Conservation (phyloP, 2,888 invertebrate species). For the Nasonia oneida region DNA sequence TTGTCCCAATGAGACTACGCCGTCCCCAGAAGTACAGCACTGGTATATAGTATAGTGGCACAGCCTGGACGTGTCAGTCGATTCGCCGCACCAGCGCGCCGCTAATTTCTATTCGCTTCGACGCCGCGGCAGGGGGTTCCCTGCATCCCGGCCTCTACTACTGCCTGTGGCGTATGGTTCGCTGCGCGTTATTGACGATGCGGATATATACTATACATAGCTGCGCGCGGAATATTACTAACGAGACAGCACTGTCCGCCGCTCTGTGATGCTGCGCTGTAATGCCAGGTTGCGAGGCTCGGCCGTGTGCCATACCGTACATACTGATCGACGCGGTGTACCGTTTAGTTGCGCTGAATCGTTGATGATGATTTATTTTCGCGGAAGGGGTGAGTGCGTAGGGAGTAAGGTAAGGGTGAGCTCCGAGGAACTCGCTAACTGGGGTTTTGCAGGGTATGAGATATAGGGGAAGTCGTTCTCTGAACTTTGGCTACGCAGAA, state of each 20-base stretch:
- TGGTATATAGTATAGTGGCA: background rate
- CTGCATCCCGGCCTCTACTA: background rate
- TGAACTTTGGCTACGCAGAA: background rate
- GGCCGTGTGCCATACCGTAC: background rate
- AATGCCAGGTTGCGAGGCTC: background rate
- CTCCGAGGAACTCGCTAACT: background rate
- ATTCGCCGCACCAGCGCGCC: constrained; percentile 43
- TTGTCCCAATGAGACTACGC: background rate
- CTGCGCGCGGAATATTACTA: constrained; percentile 46
- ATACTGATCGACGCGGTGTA: background rate
- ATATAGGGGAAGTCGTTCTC: background rate
- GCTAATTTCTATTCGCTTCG: constrained; percentile 59
- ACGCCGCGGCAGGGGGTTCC: background rate
- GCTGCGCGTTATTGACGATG: constrained; percentile 36
- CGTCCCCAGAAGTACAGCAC: background rate
- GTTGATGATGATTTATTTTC: background rate
- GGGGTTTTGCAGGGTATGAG: background rate
- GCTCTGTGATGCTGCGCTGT: constrained; percentile 6
- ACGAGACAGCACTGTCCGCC: constrained; percentile 40
- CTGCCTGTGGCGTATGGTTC: background rate
- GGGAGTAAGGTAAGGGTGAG: no score
- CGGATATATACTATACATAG: background rate
- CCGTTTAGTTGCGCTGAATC: background rate
- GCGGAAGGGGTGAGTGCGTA: no score
- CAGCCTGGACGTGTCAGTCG: constrained; percentile 48